Conservation (phyloP, 2,797 vertebrate genomes). For the Squalus acanthias region DNA sequence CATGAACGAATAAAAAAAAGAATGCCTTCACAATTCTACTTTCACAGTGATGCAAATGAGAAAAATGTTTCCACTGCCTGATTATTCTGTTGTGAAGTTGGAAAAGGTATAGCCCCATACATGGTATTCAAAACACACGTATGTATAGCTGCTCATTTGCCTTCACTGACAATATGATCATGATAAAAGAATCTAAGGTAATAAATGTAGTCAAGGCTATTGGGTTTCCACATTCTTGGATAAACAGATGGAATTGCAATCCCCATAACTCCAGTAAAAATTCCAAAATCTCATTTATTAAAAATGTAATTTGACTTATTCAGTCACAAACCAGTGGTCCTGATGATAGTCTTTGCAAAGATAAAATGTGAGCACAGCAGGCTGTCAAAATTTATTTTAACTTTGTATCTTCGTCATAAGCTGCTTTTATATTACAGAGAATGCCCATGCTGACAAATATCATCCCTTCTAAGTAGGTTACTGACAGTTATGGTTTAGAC, state of each 20-base stretch:
- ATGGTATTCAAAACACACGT: background rate
- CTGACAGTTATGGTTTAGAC: background rate
- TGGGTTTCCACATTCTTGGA: background rate
- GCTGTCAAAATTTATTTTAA: background rate
- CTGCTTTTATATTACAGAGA: background rate
- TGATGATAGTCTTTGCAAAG: background rate
- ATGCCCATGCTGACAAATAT: background rate
- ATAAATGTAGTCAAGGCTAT: background rate
- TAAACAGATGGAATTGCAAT: background rate
- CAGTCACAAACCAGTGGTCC: background rate
- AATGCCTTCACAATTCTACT: background rate
- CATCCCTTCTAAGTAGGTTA: background rate
- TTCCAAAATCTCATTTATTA: background rate
- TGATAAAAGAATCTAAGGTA: background rate
- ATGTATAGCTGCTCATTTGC: background rate
- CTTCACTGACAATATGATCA: background rate
- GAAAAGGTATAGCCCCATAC: background rate
- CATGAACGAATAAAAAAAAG: background rate
- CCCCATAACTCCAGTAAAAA: background rate
- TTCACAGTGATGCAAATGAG: background rate
- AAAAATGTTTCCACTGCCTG: background rate
- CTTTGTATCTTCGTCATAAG: background rate
- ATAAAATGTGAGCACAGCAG: background rate
- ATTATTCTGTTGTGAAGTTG: background rate
- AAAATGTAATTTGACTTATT: background rate